A percentile compares a stretch with the other conserved stretches of the same genome.
These are phyloP conservation scores for Natator depressus DNA, from an alignment of 2,113 vertebrate genomes.

Conservation along the genomic window DNA sequence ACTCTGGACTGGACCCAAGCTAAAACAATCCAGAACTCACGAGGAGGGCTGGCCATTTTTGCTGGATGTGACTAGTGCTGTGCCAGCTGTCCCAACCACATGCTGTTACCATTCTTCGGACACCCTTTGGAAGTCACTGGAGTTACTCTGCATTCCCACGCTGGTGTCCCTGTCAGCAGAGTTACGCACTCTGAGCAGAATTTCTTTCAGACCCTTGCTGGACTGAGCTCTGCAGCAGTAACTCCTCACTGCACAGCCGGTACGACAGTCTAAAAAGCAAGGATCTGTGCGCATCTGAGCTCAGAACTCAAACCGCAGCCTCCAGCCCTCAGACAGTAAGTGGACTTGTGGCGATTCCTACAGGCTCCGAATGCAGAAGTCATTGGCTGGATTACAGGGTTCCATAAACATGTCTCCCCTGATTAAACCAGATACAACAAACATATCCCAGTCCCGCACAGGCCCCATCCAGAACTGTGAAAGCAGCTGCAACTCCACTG, in stretches of 20 bases:
- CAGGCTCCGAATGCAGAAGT: neutral
- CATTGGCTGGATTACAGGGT: too few relatives aligned
- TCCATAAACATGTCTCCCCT: neutral
- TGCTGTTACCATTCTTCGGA: neutral
- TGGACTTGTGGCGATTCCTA: too few relatives aligned
- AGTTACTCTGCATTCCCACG: neutral
- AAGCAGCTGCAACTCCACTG: neutral
- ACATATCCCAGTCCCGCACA: too few relatives aligned
- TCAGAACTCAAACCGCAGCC: too few relatives aligned
- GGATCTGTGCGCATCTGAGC: too few relatives aligned
- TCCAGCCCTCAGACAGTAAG: too few relatives aligned
- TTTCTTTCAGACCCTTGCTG: too few relatives aligned
- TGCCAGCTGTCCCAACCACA: neutral
- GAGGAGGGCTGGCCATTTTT: neutral
- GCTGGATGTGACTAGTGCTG: neutral
- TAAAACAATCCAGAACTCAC: neutral
- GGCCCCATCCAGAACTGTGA: neutral
- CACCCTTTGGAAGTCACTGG: neutral
- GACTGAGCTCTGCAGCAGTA: too few relatives aligned
- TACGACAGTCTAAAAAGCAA: too few relatives aligned
- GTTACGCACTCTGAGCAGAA: neutral
- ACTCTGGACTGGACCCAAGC: neutral
- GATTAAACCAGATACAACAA: neutral
- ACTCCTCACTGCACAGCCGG: neutral
- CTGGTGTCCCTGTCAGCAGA: neutral